Percentiles rank a stretch among this genome's conserved stretches.
phyloP scores from a whole-genome alignment of 1,140 invertebrate genomes.

The Bombus affinis region DNA sequence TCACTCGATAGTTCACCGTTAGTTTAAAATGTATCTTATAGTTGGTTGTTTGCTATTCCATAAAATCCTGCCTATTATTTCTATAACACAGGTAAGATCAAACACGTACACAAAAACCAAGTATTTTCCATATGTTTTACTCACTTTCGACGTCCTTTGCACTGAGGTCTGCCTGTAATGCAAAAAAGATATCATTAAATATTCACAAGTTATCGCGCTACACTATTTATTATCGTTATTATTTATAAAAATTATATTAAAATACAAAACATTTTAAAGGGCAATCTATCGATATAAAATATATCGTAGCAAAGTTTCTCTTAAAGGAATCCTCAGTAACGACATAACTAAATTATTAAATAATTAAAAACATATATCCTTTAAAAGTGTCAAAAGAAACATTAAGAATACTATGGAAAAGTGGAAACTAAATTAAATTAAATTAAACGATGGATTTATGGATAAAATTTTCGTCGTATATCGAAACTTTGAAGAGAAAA shows the following conservation, averaged over 20 bases:
- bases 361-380: not conserved
- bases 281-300: not conserved
- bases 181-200: not conserved
- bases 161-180: conserved; percentile 88
- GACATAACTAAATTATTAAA: not conserved
- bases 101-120: conserved; percentile 11
- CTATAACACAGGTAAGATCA: not conserved
- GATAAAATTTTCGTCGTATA: not conserved
- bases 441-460: not conserved
- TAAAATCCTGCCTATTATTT: not conserved
- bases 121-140: conserved; percentile 76
- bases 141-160: conserved; percentile 90
- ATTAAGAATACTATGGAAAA: not conserved
- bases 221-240: not conserved
- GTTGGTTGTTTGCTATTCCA: not conserved
- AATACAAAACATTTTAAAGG: not conserved
- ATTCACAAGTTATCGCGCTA: no score
- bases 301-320: not conserved
- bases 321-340: no score
- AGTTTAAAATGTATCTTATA: not conserved
- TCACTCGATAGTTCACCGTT: conserved; percentile 42
- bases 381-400: not conserved
- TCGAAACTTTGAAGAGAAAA: not conserved
- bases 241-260: not conserved
- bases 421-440: not conserved